Percentiles rank a stretch among this genome's conserved stretches.
phyloP scores from a whole-genome alignment of 2,113 vertebrate genomes.

The Nanorana parkeri region DNA sequence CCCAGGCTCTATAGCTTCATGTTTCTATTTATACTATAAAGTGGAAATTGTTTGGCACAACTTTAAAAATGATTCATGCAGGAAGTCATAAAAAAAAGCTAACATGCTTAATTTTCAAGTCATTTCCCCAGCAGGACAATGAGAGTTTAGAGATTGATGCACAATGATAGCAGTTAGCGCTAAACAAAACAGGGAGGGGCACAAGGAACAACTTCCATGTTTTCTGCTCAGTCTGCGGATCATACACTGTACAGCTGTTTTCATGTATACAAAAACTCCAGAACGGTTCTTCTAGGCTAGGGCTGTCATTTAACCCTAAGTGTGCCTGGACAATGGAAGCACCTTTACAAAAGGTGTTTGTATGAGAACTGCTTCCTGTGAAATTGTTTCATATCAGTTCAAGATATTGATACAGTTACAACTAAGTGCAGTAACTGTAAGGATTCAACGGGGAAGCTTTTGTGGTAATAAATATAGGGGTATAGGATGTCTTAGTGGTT shows the following conservation, averaged over 20 bases:
- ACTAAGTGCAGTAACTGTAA: no score
- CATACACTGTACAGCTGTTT: slow-evolving; percentile 7
- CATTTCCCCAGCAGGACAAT: slow-evolving; percentile 45
- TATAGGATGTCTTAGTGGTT: no score
- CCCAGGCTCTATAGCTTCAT: slow-evolving; percentile 18
- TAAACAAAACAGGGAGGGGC: slow-evolving; percentile 35
- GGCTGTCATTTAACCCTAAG: not conserved
- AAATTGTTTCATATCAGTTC: no score
- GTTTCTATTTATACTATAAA: slow-evolving; percentile 32
- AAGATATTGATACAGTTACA: no score
- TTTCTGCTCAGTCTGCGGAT: not conserved
- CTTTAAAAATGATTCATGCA: slow-evolving; percentile 48
- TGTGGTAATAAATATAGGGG: no score
- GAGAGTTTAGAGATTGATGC: slow-evolving; percentile 43
- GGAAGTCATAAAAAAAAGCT: slow-evolving; percentile 49
- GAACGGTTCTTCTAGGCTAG: not conserved
- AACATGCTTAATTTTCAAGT: slow-evolving; percentile 46
- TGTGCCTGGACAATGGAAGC: not conserved
- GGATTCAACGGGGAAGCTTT: no score
- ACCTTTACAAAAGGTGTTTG: not conserved
- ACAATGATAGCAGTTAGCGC: slow-evolving; percentile 34
- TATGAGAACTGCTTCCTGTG: no score
- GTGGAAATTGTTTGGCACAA: slow-evolving; percentile 43
- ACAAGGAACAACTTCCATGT: slow-evolving; percentile 5
- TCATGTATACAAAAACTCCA: slow-evolving; percentile 15